Conservation (phyloP, 2,113 vertebrate genomes). For the Grammomys surdaster region DNA sequence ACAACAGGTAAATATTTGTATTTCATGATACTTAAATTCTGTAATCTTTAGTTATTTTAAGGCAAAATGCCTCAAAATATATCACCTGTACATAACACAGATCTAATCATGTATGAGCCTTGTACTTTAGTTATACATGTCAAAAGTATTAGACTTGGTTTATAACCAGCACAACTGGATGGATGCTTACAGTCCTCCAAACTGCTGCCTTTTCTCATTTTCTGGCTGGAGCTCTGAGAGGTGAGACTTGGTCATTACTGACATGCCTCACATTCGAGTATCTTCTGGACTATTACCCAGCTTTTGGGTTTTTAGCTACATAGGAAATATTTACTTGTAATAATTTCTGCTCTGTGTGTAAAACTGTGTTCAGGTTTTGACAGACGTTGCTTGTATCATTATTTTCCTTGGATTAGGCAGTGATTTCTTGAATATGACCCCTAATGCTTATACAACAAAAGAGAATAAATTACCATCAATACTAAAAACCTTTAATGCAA, state of each 20-base stretch:
- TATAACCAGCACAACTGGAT: background rate
- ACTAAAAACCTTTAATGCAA: conserved; percentile 10
- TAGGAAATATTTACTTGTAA: background rate
- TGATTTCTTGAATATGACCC: background rate
- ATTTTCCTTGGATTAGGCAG: background rate
- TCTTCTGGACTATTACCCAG: background rate
- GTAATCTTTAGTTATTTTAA: conserved; percentile 50
- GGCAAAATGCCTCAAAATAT: background rate
- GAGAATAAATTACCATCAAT: background rate
- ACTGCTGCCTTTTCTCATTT: background rate
- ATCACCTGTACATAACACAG: background rate
- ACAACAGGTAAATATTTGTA: background rate
- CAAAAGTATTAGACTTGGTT: background rate
- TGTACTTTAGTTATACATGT: background rate
- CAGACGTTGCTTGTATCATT: background rate
- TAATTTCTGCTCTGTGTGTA: background rate
- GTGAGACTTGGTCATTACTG: background rate
- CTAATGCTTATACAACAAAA: conserved; percentile 21
- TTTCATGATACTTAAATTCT: background rate
- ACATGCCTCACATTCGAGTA: background rate
- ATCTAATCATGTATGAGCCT: background rate
- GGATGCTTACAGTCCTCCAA: background rate
- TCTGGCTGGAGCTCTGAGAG: background rate
- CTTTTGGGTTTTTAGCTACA: background rate
- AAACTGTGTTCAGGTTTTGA: background rate